phyloP scores from a whole-genome alignment of 2,888 invertebrate genomes.

The Thysanoteuthis rhombus region DNA sequence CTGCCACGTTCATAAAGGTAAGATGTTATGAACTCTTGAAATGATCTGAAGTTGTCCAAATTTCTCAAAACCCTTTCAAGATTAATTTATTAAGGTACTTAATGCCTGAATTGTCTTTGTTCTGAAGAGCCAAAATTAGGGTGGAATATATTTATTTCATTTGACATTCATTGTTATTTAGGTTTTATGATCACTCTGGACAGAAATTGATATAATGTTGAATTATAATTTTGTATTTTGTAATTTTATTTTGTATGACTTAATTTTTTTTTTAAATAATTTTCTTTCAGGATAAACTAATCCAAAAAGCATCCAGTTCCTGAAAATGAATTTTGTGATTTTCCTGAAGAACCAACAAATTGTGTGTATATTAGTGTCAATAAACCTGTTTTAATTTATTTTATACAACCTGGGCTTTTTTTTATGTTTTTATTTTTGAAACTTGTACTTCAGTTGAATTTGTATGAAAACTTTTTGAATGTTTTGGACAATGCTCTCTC shows the following conservation, averaged over 20 bases:
- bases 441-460: not conserved
- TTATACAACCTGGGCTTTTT: not conserved
- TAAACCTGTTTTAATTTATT: not conserved
- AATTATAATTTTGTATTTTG: no score
- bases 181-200: no score
- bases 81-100: no score
- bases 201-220: no score
- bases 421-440: not conserved
- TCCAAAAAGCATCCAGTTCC: not conserved
- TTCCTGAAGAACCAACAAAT: not conserved
- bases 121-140: no score
- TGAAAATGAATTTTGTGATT: not conserved
- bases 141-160: no score
- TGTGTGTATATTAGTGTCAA: not conserved
- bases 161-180: no score
- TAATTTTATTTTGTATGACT: no score
- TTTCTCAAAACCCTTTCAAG: no score
- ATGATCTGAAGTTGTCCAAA: not conserved
- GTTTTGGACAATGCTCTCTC: no score
- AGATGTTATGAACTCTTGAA: not conserved
- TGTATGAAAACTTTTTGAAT: no score
- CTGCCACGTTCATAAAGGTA: slow-evolving; percentile 56
- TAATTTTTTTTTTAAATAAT: not conserved
- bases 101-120: no score
- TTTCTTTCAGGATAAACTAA: slow-evolving; percentile 20